Evolutionary conservation across 2,113 vertebrate species (phyloP).

Genomic region (Octodon degus): DNA sequence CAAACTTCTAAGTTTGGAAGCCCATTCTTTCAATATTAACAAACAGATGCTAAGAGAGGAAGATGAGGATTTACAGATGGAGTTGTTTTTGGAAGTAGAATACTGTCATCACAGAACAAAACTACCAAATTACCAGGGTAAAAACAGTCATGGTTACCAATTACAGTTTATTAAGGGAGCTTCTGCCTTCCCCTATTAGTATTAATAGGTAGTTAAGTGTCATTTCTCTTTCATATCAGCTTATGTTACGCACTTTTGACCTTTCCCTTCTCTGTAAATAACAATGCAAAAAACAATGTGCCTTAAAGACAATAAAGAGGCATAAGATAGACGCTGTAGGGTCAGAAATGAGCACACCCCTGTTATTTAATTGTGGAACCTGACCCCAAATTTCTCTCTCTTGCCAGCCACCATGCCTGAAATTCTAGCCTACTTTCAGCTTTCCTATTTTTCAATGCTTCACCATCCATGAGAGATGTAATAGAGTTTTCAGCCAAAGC

Average conservation of each 20-base stretch:
- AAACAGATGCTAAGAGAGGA: conserved; percentile 15
- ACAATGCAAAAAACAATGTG: background rate
- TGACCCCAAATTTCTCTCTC: background rate
- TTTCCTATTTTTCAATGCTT: conserved; percentile 11
- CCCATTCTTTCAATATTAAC: background rate
- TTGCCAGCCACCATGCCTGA: background rate
- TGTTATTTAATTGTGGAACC: background rate
- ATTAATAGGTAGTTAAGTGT: conserved; percentile 46
- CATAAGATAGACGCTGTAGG: background rate
- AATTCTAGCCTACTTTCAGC: background rate
- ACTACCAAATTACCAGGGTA: background rate
- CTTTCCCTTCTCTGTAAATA: conserved; percentile 14
- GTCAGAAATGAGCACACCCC: background rate
- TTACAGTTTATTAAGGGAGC: conserved; percentile 19
- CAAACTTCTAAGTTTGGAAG: background rate
- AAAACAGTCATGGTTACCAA: conserved; percentile 21
- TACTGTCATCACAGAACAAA: conserved; percentile 56
- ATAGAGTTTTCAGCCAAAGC: conserved; percentile 29
- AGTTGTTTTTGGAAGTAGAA: conserved; percentile 28
- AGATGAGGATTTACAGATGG: background rate
- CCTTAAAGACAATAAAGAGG: background rate
- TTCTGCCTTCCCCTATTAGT: background rate
- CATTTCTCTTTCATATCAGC: background rate
- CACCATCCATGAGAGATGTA: background rate
- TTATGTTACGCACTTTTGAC: background rate